These are phyloP conservation scores for Daphoenositta chrysoptera DNA, from an alignment of 2,113 vertebrate genomes.

Conservation along the genomic window DNA sequence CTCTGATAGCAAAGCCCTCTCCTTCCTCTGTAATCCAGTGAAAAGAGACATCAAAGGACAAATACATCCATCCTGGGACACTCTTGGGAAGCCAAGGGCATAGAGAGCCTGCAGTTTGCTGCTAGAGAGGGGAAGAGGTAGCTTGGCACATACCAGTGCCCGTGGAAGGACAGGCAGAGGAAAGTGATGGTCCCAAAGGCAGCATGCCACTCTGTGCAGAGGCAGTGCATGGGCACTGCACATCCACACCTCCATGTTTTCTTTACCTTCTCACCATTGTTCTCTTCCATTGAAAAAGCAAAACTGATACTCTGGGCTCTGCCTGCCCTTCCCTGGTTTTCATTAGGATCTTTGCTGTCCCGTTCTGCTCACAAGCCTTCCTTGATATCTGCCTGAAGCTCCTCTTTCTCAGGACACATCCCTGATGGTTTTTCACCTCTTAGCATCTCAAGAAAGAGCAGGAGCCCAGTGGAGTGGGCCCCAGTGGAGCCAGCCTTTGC, in stretches of 20 bases:
- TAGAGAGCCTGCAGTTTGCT: neutral
- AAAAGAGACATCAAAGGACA: neutral
- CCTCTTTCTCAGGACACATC: neutral
- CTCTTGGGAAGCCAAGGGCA: neutral
- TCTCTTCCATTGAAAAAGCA: neutral
- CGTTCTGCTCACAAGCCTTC: neutral
- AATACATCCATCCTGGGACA: neutral
- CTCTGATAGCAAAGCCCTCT: neutral
- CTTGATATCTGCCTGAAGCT: rapidly evolving
- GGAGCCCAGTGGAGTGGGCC: neutral
- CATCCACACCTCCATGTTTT: neutral
- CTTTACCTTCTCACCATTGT: neutral
- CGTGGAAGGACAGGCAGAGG: rapidly evolving
- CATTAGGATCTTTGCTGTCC: neutral
- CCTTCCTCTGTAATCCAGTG: neutral
- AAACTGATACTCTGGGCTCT: neutral
- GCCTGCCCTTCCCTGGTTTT: neutral
- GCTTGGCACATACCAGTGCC: neutral
- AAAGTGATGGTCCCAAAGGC: neutral
- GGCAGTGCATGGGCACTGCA: rapidly evolving
- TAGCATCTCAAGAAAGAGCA: neutral
- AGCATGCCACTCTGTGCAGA: rapidly evolving
- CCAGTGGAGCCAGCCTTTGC: neutral
- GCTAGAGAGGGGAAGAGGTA: neutral
- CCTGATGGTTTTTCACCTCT: neutral